These are phyloP conservation scores for Mustela lutreola DNA, from an alignment of 2,113 vertebrate species.

Conservation along the genomic window DNA sequence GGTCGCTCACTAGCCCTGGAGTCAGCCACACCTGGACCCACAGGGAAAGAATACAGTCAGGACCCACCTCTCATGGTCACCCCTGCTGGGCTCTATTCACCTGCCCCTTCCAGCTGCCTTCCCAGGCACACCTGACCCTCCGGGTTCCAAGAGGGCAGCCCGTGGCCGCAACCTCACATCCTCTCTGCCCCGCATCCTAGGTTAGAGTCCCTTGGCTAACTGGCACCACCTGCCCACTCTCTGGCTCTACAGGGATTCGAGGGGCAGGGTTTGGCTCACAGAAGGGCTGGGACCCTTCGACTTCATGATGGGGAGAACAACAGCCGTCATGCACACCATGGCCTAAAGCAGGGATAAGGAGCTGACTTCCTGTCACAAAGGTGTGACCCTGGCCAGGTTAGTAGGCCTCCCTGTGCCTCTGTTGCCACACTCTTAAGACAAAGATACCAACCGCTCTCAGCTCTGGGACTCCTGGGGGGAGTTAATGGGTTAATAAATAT, in stretches of 20 bases:
- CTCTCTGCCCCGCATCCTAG: background rate
- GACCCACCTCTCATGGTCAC: background rate
- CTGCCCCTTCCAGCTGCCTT: background rate
- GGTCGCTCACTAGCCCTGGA: too few species aligned
- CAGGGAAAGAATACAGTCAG: background rate
- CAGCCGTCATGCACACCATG: background rate
- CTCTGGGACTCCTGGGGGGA: background rate
- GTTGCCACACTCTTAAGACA: background rate
- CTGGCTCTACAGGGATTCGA: background rate
- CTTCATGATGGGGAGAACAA: background rate
- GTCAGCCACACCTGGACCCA: too few species aligned
- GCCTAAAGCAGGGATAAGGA: background rate
- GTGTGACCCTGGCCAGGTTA: background rate
- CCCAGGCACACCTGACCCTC: background rate
- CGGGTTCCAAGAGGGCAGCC: background rate
- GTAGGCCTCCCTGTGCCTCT: background rate
- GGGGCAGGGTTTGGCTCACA: background rate
- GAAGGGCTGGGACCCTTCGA: background rate
- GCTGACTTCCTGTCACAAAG: background rate
- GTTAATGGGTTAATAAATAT: background rate
- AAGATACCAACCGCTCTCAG: background rate
- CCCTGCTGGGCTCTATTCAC: background rate
- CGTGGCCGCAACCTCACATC: background rate
- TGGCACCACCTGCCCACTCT: too few species aligned
- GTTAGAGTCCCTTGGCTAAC: background rate